Evolutionary conservation across 2,797 vertebrate species (phyloP), one percentile per base, ranked within the genome.

Genomic region (Arnoldichthys spilopterus): DNA sequence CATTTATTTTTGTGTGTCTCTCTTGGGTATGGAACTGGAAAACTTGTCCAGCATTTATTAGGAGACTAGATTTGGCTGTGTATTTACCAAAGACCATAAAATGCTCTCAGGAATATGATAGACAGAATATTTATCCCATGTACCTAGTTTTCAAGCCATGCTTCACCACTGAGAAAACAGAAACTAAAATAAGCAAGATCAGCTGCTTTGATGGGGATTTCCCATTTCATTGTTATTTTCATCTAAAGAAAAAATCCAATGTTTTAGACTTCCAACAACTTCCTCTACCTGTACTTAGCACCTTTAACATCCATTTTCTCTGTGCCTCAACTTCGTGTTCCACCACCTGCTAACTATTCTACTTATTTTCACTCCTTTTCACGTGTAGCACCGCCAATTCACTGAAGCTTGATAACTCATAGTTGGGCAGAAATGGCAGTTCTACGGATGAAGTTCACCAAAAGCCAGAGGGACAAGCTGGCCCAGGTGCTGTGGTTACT

Each of bases 401-500:
- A 68, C 24, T 45, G 77, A 80, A 74, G 85, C 64, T 22, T 49
- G 24, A 8, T 20, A 61, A 28, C 28, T 61, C 15, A 32, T 2
- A 62, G 2, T 34, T 34, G 6, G 18, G 6, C 49, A 5, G 84
- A 68, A n/a, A 97, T 98, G 96, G 96, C 96, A 0, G 94, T 97
- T 37, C 90, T 97, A 74, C 95, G 87, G 86, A 91, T 98, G 70
- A 96, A 92, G 84, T 97, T 98, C 87, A 97, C 94, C 78, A 97
- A 95, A 90, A 94, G 90, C 67, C 96, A 90, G 77, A 90, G 96
- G 78, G 94, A 96, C 90, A 96, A 96, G 85, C 74, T 98, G 83
- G 96, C 96, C 85, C 96, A 97, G 89, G 91, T 96, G 66, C 89
- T 97, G n/a, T 97, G 96, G 96, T 93, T 98, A 84, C 92, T 97